Evolutionary conservation across 2,113 vertebrate genomes (phyloP), one percentile per base, ranked within the genome.

Genomic region (Pluvianellus socialis): DNA sequence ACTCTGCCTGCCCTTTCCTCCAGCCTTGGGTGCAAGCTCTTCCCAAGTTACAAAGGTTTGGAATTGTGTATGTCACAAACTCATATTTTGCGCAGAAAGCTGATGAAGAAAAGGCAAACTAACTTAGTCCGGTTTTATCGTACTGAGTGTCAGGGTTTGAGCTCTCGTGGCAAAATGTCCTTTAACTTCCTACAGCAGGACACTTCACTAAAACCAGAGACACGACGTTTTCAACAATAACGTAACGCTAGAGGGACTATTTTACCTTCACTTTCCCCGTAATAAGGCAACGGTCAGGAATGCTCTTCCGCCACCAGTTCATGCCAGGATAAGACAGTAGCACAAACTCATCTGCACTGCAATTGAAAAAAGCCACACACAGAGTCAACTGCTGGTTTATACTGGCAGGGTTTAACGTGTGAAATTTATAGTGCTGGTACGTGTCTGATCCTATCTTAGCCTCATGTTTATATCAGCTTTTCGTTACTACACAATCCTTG

Each of bases 31-130:
- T 73, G 21, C 38, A 32, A 55, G 19, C 28, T 52, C 8, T n/a
- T 47, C 33, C 49, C 32, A n/a, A 10, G 20, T 9, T 33, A n/a
- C 33, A 9, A 10, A 24, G 12, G 21, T 32, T 32, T 8, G 8
- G 42, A 12, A 17, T 13, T 2, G 1, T 8, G 1, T 23, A 27
- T 4, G 35, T 17, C 4, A 23, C 5, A n/a, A 88, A 53, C 33
- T 32, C 82, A 35, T 15, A 21, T 49, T 56, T 6, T n/a, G 50
- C 9, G 3, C 23, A 10, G 27, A 12, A 67, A 61, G 28, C 65
- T 14, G 10, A 38, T 6, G 20, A 24, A 67, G 61, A 67, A 52
- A 70, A 68, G 15, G 20, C 38, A 42, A 61, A 62, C 28, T 6
- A 27, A 28, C 30, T 56, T 58, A 35, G 10, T 7, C 32, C 33